Evolutionary conservation across 1,140 invertebrate species (phyloP).

Genomic region (Trichomalopsis sarcophagae): DNA sequence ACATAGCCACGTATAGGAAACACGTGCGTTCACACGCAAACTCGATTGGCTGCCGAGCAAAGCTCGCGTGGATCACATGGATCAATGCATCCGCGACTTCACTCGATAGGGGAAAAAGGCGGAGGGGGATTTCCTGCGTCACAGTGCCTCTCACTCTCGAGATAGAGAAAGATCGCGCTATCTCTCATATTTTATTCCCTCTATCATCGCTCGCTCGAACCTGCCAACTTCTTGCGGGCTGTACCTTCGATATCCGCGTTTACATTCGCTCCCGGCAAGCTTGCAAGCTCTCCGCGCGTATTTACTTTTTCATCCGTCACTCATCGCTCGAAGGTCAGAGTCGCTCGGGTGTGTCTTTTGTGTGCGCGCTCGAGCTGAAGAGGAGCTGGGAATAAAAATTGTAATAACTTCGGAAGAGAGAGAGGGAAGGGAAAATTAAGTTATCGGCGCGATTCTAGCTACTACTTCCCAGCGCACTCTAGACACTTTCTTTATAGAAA

Average conservation of each 20-base stretch:
- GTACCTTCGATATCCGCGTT: not conserved
- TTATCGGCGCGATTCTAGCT: too few relatives aligned
- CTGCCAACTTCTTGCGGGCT: not conserved
- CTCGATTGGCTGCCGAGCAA: not conserved
- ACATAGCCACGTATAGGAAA: not conserved
- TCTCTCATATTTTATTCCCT: not conserved
- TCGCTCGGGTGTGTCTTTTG: not conserved
- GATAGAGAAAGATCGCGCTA: too few relatives aligned
- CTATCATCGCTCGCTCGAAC: not conserved
- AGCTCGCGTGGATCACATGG: not conserved
- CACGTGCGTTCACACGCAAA: not conserved
- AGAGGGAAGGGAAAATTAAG: too few relatives aligned
- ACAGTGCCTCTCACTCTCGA: too few relatives aligned
- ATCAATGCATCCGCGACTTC: not conserved
- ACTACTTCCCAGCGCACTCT: too few relatives aligned
- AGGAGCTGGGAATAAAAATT: not conserved
- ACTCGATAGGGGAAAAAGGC: too few relatives aligned
- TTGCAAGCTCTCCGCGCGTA: not conserved
- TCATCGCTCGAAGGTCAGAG: not conserved
- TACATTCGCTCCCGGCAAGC: not conserved
- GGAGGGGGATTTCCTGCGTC: too few relatives aligned
- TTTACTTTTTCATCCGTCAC: constrained; percentile 1
- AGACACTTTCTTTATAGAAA: too few relatives aligned
- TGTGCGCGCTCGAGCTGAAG: not conserved
- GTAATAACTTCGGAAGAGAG: not conserved